phyloP scores from a whole-genome alignment of 2,113 vertebrate species.

The Setophaga kirtlandii region DNA sequence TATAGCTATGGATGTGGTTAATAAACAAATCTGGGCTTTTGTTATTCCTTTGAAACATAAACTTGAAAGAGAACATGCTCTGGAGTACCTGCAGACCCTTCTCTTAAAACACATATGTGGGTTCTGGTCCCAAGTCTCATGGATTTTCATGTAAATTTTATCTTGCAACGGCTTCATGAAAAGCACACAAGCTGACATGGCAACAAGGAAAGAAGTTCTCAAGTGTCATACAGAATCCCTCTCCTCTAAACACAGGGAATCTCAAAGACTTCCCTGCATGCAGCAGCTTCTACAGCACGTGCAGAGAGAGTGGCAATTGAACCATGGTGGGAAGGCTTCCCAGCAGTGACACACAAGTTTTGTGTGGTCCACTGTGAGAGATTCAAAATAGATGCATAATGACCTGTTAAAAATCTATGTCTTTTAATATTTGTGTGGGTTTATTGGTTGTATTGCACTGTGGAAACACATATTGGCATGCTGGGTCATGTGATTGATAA shows the following conservation, averaged over 20 bases:
- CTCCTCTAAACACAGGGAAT: neutral
- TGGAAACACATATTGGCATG: fast-evolving
- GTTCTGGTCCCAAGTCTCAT: neutral
- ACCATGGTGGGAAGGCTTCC: neutral
- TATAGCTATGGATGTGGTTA: neutral
- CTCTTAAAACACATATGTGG: fast-evolving
- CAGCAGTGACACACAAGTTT: neutral
- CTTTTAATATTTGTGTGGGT: neutral
- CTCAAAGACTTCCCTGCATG: neutral
- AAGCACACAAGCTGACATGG: neutral
- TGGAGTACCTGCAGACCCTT: neutral
- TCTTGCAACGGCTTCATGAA: neutral
- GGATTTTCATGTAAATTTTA: neutral
- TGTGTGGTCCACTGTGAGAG: neutral
- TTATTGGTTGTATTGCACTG: neutral
- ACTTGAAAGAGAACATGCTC: neutral
- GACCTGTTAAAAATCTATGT: neutral
- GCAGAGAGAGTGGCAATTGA: fast-evolving
- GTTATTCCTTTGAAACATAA: neutral
- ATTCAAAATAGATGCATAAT: neutral
- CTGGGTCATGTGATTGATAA: neutral
- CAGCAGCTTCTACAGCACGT: neutral
- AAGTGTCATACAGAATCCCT: neutral
- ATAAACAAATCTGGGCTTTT: neutral
- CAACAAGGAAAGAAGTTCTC: neutral